Evolutionary conservation across 2,888 invertebrate species (phyloP).

Genomic region (Mactromeris polynyma): DNA sequence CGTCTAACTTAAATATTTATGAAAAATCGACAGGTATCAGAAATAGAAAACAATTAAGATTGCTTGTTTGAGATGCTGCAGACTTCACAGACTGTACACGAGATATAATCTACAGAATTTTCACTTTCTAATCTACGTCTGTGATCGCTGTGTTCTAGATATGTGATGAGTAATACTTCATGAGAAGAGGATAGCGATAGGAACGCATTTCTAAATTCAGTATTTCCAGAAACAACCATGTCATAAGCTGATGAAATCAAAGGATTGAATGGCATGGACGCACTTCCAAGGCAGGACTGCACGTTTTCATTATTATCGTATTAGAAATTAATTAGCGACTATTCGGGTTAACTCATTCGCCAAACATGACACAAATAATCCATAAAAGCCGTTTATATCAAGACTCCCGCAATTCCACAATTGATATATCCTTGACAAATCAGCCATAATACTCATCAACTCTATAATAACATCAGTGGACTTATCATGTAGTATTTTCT

Average conservation of each 20-base stretch:
- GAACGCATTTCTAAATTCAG: background rate
- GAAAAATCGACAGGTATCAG: background rate
- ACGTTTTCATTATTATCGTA: background rate
- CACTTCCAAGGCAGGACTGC: no score
- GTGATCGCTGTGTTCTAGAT: background rate
- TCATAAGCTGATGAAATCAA: no score
- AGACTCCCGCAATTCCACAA: no score
- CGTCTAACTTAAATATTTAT: background rate
- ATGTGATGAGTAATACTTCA: background rate
- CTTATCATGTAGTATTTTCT: background rate
- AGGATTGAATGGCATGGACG: no score
- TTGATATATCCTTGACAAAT: no score
- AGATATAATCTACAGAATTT: background rate
- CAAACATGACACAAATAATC: no score
- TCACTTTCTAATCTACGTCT: background rate
- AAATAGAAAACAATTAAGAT: background rate
- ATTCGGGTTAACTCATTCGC: no score
- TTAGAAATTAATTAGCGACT: background rate
- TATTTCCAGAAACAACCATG: background rate
- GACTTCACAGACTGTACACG: background rate
- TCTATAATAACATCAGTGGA: no score
- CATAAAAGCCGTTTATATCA: no score
- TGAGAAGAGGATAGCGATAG: background rate
- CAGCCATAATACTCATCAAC: no score
- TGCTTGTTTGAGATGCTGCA: background rate